phyloP scores from a whole-genome alignment of 2,113 vertebrate species.

The Arvicanthis niloticus region DNA sequence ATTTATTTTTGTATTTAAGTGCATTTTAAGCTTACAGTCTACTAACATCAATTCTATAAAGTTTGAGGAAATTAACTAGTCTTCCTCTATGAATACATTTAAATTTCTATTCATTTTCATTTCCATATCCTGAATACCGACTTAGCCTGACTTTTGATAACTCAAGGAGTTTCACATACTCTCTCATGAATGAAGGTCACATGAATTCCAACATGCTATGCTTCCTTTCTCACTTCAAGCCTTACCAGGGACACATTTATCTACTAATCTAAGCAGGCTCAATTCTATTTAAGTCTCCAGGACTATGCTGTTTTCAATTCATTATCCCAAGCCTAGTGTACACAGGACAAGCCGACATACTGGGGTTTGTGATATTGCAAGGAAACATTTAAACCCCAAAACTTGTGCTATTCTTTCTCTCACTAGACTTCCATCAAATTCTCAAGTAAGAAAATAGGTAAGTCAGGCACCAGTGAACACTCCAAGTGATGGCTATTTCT shows the following conservation, averaged over 20 bases:
- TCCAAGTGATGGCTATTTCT: too few species aligned
- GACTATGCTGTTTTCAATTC: neutral
- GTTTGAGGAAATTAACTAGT: constrained; percentile 21
- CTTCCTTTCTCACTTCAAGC: constrained; percentile 13
- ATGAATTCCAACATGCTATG: neutral
- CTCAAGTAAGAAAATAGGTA: constrained; percentile 32
- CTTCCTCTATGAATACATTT: neutral
- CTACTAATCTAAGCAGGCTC: neutral
- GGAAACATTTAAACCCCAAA: constrained; percentile 13
- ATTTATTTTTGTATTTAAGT: neutral
- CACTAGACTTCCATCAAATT: constrained; percentile 10
- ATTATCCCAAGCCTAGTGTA: neutral
- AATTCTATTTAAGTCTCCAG: neutral
- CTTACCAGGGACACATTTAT: neutral
- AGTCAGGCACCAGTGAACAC: neutral
- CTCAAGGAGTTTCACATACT: neutral
- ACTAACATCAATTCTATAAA: neutral
- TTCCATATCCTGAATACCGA: neutral
- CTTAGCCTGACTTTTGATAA: neutral
- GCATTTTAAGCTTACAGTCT: neutral
- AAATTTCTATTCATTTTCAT: neutral
- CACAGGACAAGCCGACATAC: neutral
- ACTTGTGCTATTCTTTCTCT: constrained; percentile 25
- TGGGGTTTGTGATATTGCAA: neutral
- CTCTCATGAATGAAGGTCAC: neutral